A percentile compares a stretch with the other conserved stretches of the same genome.
Evolutionary conservation across 2,888 invertebrate species (phyloP).

Genomic region (Thecophora atra): DNA sequence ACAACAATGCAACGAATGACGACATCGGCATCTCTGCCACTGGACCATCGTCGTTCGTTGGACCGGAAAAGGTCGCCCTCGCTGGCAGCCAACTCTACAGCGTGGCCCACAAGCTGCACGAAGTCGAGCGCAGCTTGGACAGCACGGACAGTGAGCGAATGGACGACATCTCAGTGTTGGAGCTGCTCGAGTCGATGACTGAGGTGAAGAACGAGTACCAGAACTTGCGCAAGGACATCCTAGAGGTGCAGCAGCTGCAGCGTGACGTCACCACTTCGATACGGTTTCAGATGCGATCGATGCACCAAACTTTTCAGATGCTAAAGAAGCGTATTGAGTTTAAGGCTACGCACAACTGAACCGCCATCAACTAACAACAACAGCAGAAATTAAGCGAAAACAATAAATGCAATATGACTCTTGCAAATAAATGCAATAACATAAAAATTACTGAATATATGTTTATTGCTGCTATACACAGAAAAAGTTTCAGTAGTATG

Average conservation of each 20-base stretch:
- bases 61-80: conserved; percentile 71
- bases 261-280: conserved; percentile 80
- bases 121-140: conserved; percentile 71
- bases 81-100: conserved; percentile 79
- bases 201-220: conserved; percentile 83
- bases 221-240: conserved; percentile 79
- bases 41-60: background rate
- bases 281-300: conserved; percentile 72
- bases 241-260: conserved; percentile 82
- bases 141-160: conserved; percentile 55
- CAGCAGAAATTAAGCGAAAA: too few species aligned
- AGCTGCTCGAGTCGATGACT: conserved; percentile 79
- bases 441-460: too few species aligned
- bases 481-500: too few species aligned
- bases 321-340: conserved; percentile 75
- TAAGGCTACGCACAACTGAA: conserved; percentile 45
- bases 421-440: too few species aligned
- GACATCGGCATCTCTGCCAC: background rate
- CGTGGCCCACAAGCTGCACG: conserved; percentile 79
- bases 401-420: too few species aligned
- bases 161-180: conserved; percentile 75
- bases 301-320: conserved; percentile 79
- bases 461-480: too few species aligned
- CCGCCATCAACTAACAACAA: background rate
- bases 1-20: background rate